A percentile compares a stretch with the other conserved stretches of the same genome.
phyloP scores from a whole-genome alignment of 1,140 invertebrate species.

The Metaphire vulgaris region DNA sequence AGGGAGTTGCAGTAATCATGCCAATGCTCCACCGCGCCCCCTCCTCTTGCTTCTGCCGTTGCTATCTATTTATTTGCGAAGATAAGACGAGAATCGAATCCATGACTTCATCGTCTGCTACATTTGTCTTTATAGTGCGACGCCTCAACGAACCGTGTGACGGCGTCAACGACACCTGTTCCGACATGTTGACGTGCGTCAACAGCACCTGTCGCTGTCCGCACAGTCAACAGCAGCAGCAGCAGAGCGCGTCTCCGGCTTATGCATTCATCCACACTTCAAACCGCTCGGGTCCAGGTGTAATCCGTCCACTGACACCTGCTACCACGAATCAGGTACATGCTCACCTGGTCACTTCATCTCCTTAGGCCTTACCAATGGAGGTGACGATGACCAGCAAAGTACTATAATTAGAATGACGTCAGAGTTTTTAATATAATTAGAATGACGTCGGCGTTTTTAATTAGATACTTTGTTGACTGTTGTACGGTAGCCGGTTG shows the following conservation, averaged over 20 bases:
- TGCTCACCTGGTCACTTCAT: too few relatives aligned
- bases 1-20: background rate
- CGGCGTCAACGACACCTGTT: background rate
- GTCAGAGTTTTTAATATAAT: too few relatives aligned
- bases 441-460: too few relatives aligned
- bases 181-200: background rate
- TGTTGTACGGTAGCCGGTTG: too few relatives aligned
- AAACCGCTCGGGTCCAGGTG: constrained; percentile 7
- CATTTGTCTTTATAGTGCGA: background rate
- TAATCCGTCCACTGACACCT: constrained; percentile 15
- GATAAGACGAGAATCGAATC: too few relatives aligned
- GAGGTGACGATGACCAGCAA: too few relatives aligned
- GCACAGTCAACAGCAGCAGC: constrained; percentile 3
- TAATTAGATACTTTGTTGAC: too few relatives aligned
- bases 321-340: constrained; percentile 12
- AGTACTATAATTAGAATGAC: too few relatives aligned
- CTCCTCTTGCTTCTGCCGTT: background rate
- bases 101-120: too few relatives aligned
- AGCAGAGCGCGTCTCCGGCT: too few relatives aligned
- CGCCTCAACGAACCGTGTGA: constrained; percentile 10
- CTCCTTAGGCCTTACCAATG: too few relatives aligned
- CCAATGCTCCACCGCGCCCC: background rate
- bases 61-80: background rate
- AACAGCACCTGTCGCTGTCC: background rate
- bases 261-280: constrained; percentile 11